Evolutionary conservation across 1,140 invertebrate genomes (phyloP), one percentile per base, ranked within the genome.

Genomic region (Saccostrea glomerata): DNA sequence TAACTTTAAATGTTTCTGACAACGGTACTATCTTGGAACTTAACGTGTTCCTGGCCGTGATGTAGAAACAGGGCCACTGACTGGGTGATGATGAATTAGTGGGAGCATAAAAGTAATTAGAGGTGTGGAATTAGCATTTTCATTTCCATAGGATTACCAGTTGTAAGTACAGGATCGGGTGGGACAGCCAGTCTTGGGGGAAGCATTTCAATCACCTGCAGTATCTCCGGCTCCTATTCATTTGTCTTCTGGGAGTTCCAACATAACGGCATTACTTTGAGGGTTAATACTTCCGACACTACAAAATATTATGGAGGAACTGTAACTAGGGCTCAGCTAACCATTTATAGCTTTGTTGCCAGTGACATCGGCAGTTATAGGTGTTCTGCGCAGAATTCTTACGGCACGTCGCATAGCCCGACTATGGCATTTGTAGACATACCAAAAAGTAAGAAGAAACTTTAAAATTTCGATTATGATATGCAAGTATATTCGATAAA

Each of bases 281-380:
- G 20, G 20, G 23, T 88, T 1, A 85, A 86, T 25, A 85, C 85
- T 17, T 36, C 17, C 3, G 73, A 85, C 54, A 63, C 83, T 23
- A 82, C 58, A 9, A 89, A 89, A 86, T 89, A 86, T 40, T n/a
- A 40, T 83, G 88, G 88, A 84, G 54, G 63, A 13, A 56, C 84
- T 0, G 47, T 86, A 25, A 3, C 12, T 3, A 36, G 5, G 9
- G 84, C 88, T 15, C 84, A 73, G 6, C 20, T 89, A 0, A 86
- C 85, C 23, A 89, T 89, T 25, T 83, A 30, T 13, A 83, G 54
- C 55, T 56, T 77, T 66, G 55, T 30, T 25, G 11, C n/a, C 56
- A 55, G 55, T 17, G 58, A 86, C n/a, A 58, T 25, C 2, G 88
- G 88, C 30, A 85, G 82, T 40, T 89, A 89, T 66, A 86, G 77